Percentiles rank a stretch among this genome's conserved stretches.
Conservation (phyloP, 1,140 invertebrate species). For the Heliconius hermathena region DNA sequence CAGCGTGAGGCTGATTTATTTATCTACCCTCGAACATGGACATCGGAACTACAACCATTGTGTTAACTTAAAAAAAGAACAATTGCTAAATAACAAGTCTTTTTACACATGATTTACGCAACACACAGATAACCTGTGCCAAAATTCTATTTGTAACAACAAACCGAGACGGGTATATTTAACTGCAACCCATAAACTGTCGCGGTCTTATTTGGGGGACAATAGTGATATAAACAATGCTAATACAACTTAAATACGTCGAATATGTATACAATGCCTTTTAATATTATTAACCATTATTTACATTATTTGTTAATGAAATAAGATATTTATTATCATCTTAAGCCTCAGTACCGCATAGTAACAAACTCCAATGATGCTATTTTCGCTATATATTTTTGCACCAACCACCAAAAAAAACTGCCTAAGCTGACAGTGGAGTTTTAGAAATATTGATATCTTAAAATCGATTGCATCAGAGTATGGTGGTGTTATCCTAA, state of each 20-base stretch:
- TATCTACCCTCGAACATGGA: conserved; percentile 28
- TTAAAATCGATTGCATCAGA: neutral
- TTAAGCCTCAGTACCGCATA: neutral
- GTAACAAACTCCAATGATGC: neutral
- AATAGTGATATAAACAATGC: conserved; percentile 47
- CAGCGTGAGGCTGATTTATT: no score
- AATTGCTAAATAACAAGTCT: conserved; percentile 71
- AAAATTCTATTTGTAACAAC: conserved; percentile 81
- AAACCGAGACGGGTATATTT: conserved; percentile 80
- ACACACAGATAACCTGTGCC: conserved; percentile 76
- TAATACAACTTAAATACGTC: neutral
- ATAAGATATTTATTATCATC: neutral
- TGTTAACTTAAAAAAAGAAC: conserved; percentile 40
- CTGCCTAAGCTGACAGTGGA: no score
- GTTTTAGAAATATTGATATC: neutral
- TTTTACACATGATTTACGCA: conserved; percentile 79
- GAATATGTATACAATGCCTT: neutral
- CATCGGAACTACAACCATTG: conserved; percentile 35
- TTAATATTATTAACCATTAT: neutral
- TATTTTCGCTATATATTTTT: neutral
- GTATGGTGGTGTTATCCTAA: neutral
- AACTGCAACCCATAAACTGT: conserved; percentile 79
- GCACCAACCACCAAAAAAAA: no score
- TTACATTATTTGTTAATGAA: neutral
- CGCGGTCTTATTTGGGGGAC: conserved; percentile 55